phyloP scores from a whole-genome alignment of 2,888 invertebrate genomes.

The Athrips mouffetella region DNA sequence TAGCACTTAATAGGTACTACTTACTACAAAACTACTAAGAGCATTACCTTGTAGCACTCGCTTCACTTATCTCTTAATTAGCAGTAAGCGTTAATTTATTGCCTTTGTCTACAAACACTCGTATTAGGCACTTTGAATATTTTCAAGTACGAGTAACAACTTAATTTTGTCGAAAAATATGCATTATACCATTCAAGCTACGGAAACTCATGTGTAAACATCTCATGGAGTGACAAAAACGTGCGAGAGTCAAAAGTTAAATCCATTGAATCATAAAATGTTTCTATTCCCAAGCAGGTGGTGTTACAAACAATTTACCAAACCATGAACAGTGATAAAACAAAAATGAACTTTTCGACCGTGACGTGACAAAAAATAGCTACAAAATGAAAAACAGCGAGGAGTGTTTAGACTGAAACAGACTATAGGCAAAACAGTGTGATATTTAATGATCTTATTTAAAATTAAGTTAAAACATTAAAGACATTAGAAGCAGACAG shows the following conservation, averaged over 20 bases:
- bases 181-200: not conserved
- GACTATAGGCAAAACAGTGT: constrained; percentile 52
- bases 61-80: constrained; percentile 29
- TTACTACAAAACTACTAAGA: constrained; percentile 25
- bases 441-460: constrained; percentile 70
- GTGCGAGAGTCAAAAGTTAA: constrained; percentile 39
- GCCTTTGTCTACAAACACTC: constrained; percentile 12
- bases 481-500: constrained; percentile 31
- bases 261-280: constrained; percentile 27
- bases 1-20: constrained; percentile 26
- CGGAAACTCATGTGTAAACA: not conserved
- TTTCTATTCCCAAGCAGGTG: constrained; percentile 42
- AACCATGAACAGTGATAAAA: constrained; percentile 49
- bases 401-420: constrained; percentile 68
- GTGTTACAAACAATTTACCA: constrained; percentile 37
- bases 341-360: constrained; percentile 48
- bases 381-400: constrained; percentile 76
- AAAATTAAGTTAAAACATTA: constrained; percentile 42
- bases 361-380: constrained; percentile 56
- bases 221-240: constrained; percentile 16
- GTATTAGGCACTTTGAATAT: constrained; percentile 3
- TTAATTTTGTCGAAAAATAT: not conserved
- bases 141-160: not conserved
- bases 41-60: constrained; percentile 38
- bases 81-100: constrained; percentile 13